Base-by-base conservation (phyloP, 2,888 invertebrate species). In the Drosophila neonasuta region DNA sequence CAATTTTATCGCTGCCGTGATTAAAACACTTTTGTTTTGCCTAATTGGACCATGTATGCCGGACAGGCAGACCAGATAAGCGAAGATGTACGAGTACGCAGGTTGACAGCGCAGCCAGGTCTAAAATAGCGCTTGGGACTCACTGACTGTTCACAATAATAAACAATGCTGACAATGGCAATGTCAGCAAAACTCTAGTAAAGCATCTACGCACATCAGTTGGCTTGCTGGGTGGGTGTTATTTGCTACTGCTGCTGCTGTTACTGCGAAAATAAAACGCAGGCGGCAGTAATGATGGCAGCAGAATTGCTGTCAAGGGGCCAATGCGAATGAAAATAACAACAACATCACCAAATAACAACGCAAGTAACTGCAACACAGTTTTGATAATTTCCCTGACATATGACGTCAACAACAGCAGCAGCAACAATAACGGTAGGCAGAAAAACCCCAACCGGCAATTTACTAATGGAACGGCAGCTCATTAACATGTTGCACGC, bases 1-100 rank as follows among this genome's bases (percentile, higher is more conserved):
- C 74, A 59, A 67, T 69, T 71, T 80, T 86, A 81, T 81, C 74
- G 67, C 61, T 44, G 36, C 45, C 58, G 67, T 68, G 73, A 79
- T 69, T 69, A 68, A 63, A 86, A 57, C 68, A 66, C 61, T 61
- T 71, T 68, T 67, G 66, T 68, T 67, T 13, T 50, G 44, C 57
- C 76, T 74, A 86, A 81, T 86, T 81, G 81, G 80, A 49, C 24
- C 49, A 50, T 42, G 30, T 46, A 39, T 74, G 55, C 20, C 39
- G 65, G 76, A 56, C 64, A 44, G 63, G 39, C 54, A 9, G 46
- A 29, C n/a, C 44, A 44, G 79, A 77, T 80, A 66, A 59, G 60
- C 67, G 48, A 46, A 57, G 56, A 61, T 61, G 30, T 46, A 65
- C 57, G 42, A 45, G 54, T 24, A 42, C 32, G 13, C 54, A 46